phyloP scores from a whole-genome alignment of 92 coral and sea anemone genomes.

The Epizoanthus stellaris region DNA sequence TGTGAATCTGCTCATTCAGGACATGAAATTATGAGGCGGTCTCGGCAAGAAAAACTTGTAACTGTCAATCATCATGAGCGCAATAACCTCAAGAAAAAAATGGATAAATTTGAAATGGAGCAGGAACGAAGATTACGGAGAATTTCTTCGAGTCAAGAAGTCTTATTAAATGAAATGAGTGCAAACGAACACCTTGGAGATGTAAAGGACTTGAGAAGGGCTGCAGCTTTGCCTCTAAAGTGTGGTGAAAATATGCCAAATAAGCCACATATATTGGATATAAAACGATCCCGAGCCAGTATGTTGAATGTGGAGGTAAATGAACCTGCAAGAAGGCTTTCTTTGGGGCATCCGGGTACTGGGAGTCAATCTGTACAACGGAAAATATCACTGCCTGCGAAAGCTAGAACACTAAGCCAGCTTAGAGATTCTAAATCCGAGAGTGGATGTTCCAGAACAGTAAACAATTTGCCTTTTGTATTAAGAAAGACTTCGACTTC shows the following conservation, averaged over 20 bases:
- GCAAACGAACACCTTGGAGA: background rate
- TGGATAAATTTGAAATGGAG: slow-evolving; percentile 16
- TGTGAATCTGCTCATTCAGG: background rate
- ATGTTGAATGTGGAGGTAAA: background rate
- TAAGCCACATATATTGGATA: background rate
- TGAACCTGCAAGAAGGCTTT: background rate
- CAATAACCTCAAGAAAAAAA: background rate
- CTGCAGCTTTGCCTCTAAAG: background rate
- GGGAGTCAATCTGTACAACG: background rate
- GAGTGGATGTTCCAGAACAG: background rate
- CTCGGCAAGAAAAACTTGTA: background rate
- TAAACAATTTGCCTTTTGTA: background rate
- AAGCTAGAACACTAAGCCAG: background rate
- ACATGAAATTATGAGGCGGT: slow-evolving; percentile 1
- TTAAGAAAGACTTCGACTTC: background rate
- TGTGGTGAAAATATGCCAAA: background rate
- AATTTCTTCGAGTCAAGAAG: slow-evolving; percentile 13
- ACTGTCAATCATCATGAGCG: background rate
- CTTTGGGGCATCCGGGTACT: background rate
- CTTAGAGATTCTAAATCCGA: background rate
- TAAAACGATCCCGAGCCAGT: background rate
- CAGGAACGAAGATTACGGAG: background rate
- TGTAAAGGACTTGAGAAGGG: background rate
- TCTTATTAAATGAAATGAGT: background rate
- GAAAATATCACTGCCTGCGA: background rate